phyloP scores from a whole-genome alignment of 2,888 invertebrate genomes.

The Petrolisthes manimaculis region DNA sequence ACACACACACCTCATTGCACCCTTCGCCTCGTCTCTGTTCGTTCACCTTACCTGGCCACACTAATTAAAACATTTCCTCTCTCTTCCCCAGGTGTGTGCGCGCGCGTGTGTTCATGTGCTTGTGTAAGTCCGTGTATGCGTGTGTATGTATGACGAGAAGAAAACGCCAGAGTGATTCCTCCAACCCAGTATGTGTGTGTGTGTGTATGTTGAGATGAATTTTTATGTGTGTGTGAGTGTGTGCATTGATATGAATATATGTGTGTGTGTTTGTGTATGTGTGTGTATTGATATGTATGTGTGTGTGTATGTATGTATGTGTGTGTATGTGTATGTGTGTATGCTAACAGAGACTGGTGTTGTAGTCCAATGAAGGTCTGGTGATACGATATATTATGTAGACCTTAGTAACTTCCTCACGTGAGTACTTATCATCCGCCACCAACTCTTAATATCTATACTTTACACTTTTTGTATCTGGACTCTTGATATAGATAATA shows the following conservation, averaged over 20 bases:
- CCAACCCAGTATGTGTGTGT: not conserved
- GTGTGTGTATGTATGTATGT: not conserved
- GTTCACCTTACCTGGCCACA: no score
- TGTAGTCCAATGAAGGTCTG: not conserved
- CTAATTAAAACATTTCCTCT: no score
- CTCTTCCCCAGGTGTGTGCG: no score
- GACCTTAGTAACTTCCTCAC: not conserved
- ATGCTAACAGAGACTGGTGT: not conserved
- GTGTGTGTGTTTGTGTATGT: constrained; percentile 1
- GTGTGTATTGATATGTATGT: not conserved
- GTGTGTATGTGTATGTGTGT: not conserved
- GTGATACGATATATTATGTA: not conserved
- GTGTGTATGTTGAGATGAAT: not conserved
- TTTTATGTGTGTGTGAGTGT: not conserved
- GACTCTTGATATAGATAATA: no score
- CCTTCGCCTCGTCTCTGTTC: no score
- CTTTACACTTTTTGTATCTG: no score
- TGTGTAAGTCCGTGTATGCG: no score
- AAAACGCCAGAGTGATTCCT: no score
- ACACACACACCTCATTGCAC: no score
- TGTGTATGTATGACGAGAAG: no score
- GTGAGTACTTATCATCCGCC: not conserved
- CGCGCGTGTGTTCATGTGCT: no score
- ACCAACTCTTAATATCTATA: no score
- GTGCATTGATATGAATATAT: not conserved